phyloP scores from a whole-genome alignment of 2,113 vertebrate species.

The Microcebus lehilahytsara region DNA sequence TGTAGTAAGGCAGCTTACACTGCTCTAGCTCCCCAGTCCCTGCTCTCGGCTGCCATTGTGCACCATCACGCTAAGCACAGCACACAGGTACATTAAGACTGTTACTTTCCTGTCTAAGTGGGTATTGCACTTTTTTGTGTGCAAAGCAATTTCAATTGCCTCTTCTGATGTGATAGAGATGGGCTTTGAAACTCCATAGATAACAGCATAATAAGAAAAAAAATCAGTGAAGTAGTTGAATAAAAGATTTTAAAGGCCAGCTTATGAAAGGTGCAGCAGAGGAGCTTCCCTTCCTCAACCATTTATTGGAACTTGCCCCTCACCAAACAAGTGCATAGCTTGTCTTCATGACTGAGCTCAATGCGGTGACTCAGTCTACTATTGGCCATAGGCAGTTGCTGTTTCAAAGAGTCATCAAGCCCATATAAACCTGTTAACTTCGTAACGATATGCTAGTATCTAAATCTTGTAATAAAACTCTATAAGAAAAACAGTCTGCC shows the following conservation, averaged over 20 bases:
- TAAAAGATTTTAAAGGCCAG: neutral
- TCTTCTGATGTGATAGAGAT: neutral
- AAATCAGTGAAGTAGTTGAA: neutral
- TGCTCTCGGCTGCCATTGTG: fast-evolving
- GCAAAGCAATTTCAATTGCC: neutral
- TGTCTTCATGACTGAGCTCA: neutral
- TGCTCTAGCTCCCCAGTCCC: no score
- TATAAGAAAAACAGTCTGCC: neutral
- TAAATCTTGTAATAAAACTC: neutral
- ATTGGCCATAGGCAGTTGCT: neutral
- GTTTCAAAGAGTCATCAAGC: neutral
- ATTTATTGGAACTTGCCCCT: neutral
- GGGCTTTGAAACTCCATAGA: neutral
- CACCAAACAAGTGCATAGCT: neutral
- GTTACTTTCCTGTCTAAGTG: neutral
- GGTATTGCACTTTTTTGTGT: neutral
- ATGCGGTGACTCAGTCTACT: neutral
- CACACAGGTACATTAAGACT: neutral
- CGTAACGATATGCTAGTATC: neutral
- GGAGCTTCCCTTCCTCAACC: neutral
- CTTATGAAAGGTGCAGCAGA: neutral
- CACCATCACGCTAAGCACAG: neutral
- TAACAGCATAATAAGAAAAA: neutral
- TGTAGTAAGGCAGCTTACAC: no score
- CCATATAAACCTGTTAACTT: neutral